Conservation (phyloP, 2,113 vertebrate genomes). For the Recurvirostra avosetta region DNA sequence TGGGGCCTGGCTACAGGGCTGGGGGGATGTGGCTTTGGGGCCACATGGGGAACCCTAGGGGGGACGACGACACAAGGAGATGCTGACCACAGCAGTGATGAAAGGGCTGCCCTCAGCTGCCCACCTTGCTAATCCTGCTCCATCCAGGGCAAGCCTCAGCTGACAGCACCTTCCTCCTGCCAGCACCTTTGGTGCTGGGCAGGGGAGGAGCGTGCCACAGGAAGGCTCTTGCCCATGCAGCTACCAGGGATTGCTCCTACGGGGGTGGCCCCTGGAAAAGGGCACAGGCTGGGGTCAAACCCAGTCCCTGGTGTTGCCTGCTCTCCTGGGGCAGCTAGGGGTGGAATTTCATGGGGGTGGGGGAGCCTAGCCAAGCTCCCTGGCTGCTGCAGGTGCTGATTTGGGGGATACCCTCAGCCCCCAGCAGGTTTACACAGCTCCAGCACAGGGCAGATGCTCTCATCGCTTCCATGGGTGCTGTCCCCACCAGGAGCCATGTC, state of each 20-base stretch:
- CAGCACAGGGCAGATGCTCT: not conserved
- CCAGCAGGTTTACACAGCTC: not conserved
- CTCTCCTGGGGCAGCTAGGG: not conserved
- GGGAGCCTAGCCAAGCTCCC: not conserved
- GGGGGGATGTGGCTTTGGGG: not conserved
- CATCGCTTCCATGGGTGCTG: not conserved
- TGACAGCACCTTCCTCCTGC: not conserved
- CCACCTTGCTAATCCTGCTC: not conserved
- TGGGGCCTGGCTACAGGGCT: not conserved
- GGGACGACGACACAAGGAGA: not conserved
- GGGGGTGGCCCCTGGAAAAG: not conserved
- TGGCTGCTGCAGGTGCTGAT: not conserved
- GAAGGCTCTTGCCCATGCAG: constrained; percentile 43
- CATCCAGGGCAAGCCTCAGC: not conserved
- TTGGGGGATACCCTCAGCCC: not conserved
- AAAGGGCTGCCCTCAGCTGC: not conserved
- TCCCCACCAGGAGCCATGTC: not conserved
- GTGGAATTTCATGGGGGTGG: not conserved
- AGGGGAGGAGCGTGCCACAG: not conserved
- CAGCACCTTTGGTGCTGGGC: not conserved
- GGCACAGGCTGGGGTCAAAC: not conserved
- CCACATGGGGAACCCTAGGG: not conserved
- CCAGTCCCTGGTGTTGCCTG: not conserved
- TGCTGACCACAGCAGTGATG: too few species aligned
- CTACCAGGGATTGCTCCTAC: constrained; percentile 52